These are phyloP conservation scores for Cetonia aurata DNA, from an alignment of 2,888 invertebrate species.

Conservation along the genomic window DNA sequence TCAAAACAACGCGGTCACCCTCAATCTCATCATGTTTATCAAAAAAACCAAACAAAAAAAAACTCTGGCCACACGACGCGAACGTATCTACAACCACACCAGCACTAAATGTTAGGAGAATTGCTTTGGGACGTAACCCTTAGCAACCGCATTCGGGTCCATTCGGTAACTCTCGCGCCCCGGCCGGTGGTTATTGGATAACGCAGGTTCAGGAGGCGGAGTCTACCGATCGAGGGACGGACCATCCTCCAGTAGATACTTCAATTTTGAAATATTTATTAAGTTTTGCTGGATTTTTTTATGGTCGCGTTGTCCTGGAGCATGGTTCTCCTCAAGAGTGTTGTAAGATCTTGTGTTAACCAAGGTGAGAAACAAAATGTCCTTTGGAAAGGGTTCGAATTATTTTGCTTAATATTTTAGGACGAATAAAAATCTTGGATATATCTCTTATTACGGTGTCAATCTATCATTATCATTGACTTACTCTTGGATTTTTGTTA, in stretches of 20 bases:
- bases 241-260: slow-evolving; percentile 48
- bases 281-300: slow-evolving; percentile 46
- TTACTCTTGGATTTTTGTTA: too few relatives aligned
- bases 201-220: slow-evolving; percentile 43
- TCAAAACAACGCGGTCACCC: slow-evolving; percentile 42
- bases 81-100: slow-evolving; percentile 64
- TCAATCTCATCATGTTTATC: slow-evolving; percentile 46
- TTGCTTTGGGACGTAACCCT: slow-evolving; percentile 65
- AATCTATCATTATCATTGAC: too few relatives aligned
- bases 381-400: too few relatives aligned
- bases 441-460: too few relatives aligned
- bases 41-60: slow-evolving; percentile 43
- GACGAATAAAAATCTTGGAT: too few relatives aligned
- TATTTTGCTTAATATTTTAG: too few relatives aligned
- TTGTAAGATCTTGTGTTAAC: neutral
- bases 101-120: slow-evolving; percentile 65
- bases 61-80: slow-evolving; percentile 58
- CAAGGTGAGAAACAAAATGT: too few relatives aligned
- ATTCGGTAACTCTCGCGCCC: slow-evolving; percentile 57
- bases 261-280: slow-evolving; percentile 55
- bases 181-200: slow-evolving; percentile 55
- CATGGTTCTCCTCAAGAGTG: neutral
- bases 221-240: slow-evolving; percentile 46
- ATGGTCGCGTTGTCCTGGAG: slow-evolving; percentile 30
- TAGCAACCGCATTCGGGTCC: slow-evolving; percentile 63